phyloP scores from a whole-genome alignment of 2,888 invertebrate genomes.

The Microctonus hyperodae region DNA sequence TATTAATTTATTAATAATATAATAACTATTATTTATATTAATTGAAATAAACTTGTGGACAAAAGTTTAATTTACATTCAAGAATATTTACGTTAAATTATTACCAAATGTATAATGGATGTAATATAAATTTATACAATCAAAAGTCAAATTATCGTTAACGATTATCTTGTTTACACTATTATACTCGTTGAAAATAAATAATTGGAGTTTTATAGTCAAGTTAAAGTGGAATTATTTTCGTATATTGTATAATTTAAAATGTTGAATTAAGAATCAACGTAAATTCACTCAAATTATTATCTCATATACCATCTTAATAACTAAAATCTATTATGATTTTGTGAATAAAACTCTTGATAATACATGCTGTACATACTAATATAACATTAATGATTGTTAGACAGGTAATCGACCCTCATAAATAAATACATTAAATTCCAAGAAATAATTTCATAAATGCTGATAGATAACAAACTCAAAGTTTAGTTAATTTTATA shows the following conservation, averaged over 20 bases:
- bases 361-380: background rate
- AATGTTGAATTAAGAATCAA: background rate
- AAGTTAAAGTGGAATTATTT: background rate
- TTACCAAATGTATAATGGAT: background rate
- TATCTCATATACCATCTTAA: background rate
- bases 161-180: background rate
- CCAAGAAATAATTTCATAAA: background rate
- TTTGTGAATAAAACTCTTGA: background rate
- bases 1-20: background rate
- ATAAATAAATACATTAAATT: background rate
- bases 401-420: background rate
- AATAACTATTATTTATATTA: background rate
- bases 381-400: background rate
- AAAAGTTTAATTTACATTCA: background rate
- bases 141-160: background rate
- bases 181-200: background rate
- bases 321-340: too few relatives aligned
- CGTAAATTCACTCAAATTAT: background rate
- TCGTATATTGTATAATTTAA: background rate
- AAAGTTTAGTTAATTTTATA: background rate
- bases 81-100: background rate
- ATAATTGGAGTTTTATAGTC: background rate
- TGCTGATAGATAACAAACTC: background rate
- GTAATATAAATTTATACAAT: background rate
- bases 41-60: background rate